Conservation (phyloP, 2,113 vertebrate species). For the Noturus placidus region DNA sequence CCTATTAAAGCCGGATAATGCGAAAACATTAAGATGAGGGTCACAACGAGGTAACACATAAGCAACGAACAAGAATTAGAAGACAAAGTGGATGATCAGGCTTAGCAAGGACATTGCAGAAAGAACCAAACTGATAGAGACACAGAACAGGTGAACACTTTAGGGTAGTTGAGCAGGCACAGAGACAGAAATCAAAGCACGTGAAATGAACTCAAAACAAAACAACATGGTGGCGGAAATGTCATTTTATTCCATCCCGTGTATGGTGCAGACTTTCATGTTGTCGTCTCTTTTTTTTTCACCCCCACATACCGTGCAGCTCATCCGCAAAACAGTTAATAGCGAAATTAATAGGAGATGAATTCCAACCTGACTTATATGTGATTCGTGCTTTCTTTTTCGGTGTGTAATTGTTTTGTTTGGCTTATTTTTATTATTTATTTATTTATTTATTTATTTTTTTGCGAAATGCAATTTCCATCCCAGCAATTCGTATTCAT, state of each 20-base stretch:
- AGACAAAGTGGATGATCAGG: background rate
- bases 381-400: background rate
- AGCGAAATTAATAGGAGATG: background rate
- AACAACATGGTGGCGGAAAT: background rate
- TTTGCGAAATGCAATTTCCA: slow-evolving; percentile 7
- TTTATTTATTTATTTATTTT: background rate
- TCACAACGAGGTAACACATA: background rate
- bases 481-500: slow-evolving; percentile 24
- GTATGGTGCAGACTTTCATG: background rate
- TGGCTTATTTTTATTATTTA: background rate
- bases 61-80: background rate
- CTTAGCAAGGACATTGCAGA: background rate
- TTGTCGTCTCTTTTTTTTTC: background rate
- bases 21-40: background rate
- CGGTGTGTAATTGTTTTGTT: background rate
- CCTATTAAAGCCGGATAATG: background rate
- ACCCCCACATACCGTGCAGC: background rate
- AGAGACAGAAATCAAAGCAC: background rate
- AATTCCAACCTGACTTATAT: background rate
- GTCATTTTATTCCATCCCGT: background rate
- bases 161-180: background rate
- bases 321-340: background rate
- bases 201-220: background rate
- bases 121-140: background rate
- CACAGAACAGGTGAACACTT: background rate